These are phyloP conservation scores for Albula goreensis DNA, from an alignment of 2,113 vertebrate genomes.

Conservation along the genomic window DNA sequence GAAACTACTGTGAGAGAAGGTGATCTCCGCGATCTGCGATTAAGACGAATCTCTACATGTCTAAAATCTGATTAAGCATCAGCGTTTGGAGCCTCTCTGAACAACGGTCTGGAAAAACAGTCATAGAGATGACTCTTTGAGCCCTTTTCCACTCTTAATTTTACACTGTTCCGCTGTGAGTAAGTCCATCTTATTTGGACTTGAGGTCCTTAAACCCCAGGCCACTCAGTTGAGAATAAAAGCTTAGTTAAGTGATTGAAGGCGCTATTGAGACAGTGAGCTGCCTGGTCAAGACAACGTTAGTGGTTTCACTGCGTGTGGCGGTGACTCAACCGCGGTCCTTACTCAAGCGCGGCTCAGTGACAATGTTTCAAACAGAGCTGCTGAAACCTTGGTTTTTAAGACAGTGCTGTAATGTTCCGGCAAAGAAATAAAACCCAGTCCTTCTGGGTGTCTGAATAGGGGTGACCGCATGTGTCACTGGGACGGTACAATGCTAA, in stretches of 20 bases:
- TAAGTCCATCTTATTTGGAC: constrained; percentile 67
- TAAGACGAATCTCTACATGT: constrained; percentile 17
- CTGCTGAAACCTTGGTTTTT: constrained; percentile 2
- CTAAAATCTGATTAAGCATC: constrained; percentile 7
- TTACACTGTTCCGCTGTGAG: constrained; percentile 36
- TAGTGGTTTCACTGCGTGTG: background rate
- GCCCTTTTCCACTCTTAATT: constrained; percentile 62
- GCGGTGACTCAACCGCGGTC: background rate
- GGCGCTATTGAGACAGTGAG: constrained; percentile 29
- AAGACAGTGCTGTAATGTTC: background rate
- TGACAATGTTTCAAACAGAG: background rate
- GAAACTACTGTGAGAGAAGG: background rate
- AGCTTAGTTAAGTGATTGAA: constrained; percentile 42
- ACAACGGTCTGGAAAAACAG: background rate
- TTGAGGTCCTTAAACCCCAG: constrained; percentile 58
- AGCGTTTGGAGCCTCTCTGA: background rate
- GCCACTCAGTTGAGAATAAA: constrained; percentile 58
- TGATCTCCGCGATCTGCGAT: background rate
- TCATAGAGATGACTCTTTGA: background rate
- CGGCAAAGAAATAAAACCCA: background rate
- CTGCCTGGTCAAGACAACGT: constrained; percentile 5
- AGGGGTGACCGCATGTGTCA: background rate
- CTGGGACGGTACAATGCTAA: background rate
- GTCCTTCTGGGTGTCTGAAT: background rate
- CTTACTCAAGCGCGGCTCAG: constrained; percentile 3